phyloP scores from a whole-genome alignment of 1,140 invertebrate species.

The Pachyrhynchus sulphureomaculatus region DNA sequence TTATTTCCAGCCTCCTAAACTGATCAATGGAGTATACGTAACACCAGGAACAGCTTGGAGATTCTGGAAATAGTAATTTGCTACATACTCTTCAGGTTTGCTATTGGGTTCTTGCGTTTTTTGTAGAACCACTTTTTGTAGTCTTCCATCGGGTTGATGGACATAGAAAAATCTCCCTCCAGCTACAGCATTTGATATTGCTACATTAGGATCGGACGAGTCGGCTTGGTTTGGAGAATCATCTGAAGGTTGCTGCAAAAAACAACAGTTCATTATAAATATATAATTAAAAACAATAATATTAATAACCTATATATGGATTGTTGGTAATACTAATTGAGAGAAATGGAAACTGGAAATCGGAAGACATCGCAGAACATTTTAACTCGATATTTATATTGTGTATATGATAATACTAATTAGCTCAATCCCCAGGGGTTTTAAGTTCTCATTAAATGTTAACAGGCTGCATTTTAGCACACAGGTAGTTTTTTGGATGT shows the following conservation, averaged over 20 bases:
- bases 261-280: too few species aligned
- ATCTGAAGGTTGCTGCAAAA: neutral
- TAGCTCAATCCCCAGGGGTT: too few species aligned
- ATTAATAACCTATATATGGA: too few species aligned
- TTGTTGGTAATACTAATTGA: too few species aligned
- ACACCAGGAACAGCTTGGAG: conserved; percentile 28
- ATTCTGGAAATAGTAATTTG: conserved; percentile 36
- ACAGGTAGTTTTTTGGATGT: too few species aligned
- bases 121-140: conserved; percentile 28
- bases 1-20: conserved; percentile 6
- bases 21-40: conserved; percentile 28
- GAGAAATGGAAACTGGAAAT: too few species aligned
- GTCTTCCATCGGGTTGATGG: conserved; percentile 32
- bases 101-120: conserved; percentile 23
- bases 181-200: conserved; percentile 31
- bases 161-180: conserved; percentile 23
- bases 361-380: too few species aligned
- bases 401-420: too few species aligned
- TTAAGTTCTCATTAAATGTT: too few species aligned
- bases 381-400: too few species aligned
- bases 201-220: conserved; percentile 17
- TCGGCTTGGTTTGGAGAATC: neutral
- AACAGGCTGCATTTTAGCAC: too few species aligned
- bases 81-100: conserved; percentile 31
- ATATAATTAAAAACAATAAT: too few species aligned